Base-by-base conservation (phyloP, 2,888 invertebrate genomes). In the Eristalis pertinax region DNA sequence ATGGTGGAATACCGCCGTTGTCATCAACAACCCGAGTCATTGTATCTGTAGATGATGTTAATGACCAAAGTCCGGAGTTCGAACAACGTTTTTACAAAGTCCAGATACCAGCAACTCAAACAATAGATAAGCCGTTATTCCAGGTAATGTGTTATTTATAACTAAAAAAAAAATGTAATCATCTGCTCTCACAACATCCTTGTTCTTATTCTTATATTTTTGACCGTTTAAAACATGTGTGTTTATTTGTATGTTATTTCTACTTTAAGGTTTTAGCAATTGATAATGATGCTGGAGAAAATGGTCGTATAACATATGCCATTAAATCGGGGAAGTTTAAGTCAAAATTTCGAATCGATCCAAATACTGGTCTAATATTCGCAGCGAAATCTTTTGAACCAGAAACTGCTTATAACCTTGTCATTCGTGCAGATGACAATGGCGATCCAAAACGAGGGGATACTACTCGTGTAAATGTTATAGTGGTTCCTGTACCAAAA, bases 31-130 rank as follows among this genome's bases (percentile, higher is more conserved):
- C 97, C 73, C 95, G 97, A 90, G 96, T 99, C 70, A 95, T 96
- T 84, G 96, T 99, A 58, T 94, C 95, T 82, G 96, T 99, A 38
- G 95, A 95, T 62, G 98, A 98, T 92, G 93, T 97, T 90, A 98
- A 98, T 94, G 98, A 98, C 93, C 97, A 98, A 93, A 95, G 96
- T 86, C 98, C 98, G 2, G 95, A 95, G 90, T 98, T 98, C 93
- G 96, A 96, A 91, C 96, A 97, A 92, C 95, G 96, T 89, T 95
- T 96, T 92, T 98, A 97, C 94, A 96, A 96, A 91, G 95, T 97
- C 89, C 96, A 95, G 91, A 96, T 97, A 90, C 97, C 97, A 70
- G 94, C 95, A 58, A 94, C 94, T 50, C 91, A 93, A 86, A 90
- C 91, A 89, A 90, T 92, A 78, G 94, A 95, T 89, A 93, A 94